These are phyloP conservation scores for Cosmia trapezina DNA, from an alignment of 2,888 invertebrate species.

Conservation along the genomic window DNA sequence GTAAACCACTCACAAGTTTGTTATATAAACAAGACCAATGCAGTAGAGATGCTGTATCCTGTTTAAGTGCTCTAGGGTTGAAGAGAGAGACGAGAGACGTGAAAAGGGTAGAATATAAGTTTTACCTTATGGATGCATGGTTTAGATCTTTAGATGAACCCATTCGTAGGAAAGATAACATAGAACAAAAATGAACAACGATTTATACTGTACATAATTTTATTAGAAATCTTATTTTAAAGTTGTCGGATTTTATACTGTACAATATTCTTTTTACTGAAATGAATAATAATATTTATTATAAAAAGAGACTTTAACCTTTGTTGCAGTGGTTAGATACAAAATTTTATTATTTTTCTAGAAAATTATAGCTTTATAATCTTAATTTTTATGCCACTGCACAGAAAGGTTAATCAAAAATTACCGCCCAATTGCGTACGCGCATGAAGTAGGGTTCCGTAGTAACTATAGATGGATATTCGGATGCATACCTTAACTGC, in stretches of 20 bases:
- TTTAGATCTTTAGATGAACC: conserved; percentile 4
- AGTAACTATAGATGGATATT: conserved; percentile 3
- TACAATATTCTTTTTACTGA: conserved; percentile 30
- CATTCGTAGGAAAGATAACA: not conserved
- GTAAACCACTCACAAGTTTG: conserved; percentile 45
- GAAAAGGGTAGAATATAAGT: not conserved
- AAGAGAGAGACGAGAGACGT: not conserved
- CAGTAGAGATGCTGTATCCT: conserved; percentile 4
- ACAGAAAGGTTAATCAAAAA: conserved; percentile 52
- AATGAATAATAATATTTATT: conserved; percentile 30
- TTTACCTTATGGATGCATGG: conserved; percentile 2
- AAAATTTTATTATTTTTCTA: conserved; percentile 40
- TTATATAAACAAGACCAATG: not conserved
- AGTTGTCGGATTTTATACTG: conserved; percentile 40
- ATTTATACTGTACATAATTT: conserved; percentile 44
- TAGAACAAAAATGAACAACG: conserved; percentile 44
- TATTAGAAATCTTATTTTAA: conserved; percentile 28
- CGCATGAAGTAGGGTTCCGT: conserved; percentile 33
- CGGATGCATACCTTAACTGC: too few species aligned
- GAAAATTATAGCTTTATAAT: conserved; percentile 46
- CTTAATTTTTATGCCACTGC: conserved; percentile 46
- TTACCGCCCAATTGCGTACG: conserved; percentile 39
- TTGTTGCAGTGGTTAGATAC: conserved; percentile 54
- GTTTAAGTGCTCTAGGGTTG: conserved; percentile 22
- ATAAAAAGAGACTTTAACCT: conserved; percentile 56